phyloP scores from a whole-genome alignment of 2,113 vertebrate species.

The Mesoclemmys tuberculata region DNA sequence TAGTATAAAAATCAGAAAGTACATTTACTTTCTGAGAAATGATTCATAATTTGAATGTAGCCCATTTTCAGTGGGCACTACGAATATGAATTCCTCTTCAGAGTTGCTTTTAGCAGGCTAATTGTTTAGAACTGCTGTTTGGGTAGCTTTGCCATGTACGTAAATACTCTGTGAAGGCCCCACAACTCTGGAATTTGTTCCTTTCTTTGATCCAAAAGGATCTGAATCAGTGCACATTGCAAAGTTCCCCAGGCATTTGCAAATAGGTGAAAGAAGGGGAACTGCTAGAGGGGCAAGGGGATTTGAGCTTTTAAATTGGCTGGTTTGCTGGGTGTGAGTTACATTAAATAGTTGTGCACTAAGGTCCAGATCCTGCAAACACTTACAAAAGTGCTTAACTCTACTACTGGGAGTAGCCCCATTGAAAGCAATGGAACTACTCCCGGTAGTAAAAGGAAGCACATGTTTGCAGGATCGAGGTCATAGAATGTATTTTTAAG shows the following conservation, averaged over 20 bases:
- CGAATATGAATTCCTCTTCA: background rate
- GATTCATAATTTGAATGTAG: background rate
- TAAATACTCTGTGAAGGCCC: background rate
- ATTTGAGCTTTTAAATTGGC: background rate
- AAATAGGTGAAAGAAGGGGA: background rate
- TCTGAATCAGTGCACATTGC: background rate
- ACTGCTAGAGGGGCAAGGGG: background rate
- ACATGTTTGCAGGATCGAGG: background rate
- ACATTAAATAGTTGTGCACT: background rate
- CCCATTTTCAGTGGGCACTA: background rate
- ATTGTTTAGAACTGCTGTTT: background rate
- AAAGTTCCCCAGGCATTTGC: background rate
- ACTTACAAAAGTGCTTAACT: background rate
- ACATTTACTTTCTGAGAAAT: background rate
- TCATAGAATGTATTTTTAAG: background rate
- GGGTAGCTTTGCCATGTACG: fast-evolving
- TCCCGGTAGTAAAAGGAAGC: background rate
- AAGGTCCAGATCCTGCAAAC: background rate
- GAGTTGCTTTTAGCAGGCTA: background rate
- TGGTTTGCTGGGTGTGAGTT: background rate
- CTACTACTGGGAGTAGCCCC: background rate
- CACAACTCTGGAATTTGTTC: background rate
- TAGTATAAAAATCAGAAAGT: background rate
- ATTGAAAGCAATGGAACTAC: background rate
- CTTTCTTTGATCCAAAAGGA: background rate